Evolutionary conservation across 2,797 vertebrate species (phyloP), one percentile per base, ranked within the genome.

Genomic region (Myotis findleyi): DNA sequence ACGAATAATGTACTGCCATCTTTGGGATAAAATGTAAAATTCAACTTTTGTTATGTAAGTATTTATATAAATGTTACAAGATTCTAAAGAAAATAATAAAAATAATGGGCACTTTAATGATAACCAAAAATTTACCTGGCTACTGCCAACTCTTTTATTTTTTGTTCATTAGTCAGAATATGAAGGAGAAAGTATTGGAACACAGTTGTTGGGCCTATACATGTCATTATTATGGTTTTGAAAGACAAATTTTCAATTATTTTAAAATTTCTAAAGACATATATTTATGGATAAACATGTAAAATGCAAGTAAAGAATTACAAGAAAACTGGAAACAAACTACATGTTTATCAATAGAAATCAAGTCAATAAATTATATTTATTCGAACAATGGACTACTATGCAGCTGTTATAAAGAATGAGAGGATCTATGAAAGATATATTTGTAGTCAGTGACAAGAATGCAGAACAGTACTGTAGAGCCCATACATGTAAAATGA

Each of bases 11-110:
- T 62, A 55, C 47, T 83, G 41, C 33, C 41, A 87, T 91, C 83
- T 87, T 83, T 83, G 77, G 41, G 33, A 87, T 38, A 93, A 91
- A 88, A 84, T 27, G 33, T 47, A 87, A 87, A 95, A 93, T 53
- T 93, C 23, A 73, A 89, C 53, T 92, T 87, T 17, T 41, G 6
- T 12, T 33, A 76, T 53, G 21, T 36, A 64, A 89, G 3, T 25
- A 49, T 77, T 38, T 38, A 30, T 69, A 77, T 7, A 91, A 41
- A 83, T 89, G 7, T 55, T 33, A 64, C 10, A 88, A 84, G 41
- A 72, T 84, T 14, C 20, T 59, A 62, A 84, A 93, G 8, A 77
- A 62, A 76, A 71, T 59, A 51, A 80, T 64, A 30, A 80, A 71
- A 53, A 44, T 25, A 87, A 73, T 47, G 84, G 66, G 51, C 72